Conservation (phyloP, 2,113 vertebrate species). For the Stegastes partitus region DNA sequence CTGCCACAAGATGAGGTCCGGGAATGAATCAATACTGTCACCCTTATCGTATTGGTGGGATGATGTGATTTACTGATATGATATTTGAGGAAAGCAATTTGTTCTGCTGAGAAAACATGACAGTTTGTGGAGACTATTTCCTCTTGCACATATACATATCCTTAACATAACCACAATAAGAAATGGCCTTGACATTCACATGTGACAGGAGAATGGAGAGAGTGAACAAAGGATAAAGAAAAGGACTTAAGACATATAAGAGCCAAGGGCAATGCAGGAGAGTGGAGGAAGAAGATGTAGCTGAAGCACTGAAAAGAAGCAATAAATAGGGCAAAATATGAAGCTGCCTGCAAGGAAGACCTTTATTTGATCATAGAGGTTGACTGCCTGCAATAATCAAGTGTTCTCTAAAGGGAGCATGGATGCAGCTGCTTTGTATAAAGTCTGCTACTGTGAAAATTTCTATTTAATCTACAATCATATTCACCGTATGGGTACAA, state of each 20-base stretch:
- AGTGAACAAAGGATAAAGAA: slow-evolving; percentile 18
- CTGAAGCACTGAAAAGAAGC: slow-evolving; percentile 7
- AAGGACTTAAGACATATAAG: background rate
- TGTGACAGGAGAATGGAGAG: background rate
- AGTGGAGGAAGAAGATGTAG: slow-evolving; percentile 1
- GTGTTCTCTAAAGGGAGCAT: slow-evolving; percentile 7
- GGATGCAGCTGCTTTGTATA: background rate
- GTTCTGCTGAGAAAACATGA: slow-evolving; percentile 40
- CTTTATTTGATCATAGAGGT: slow-evolving; percentile 28
- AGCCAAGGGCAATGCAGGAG: background rate
- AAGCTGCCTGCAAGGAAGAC: slow-evolving; percentile 5
- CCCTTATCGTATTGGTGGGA: slow-evolving; percentile 25
- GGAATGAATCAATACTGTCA: slow-evolving; percentile 40
- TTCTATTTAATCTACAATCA: background rate
- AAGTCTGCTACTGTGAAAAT: background rate
- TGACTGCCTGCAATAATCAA: slow-evolving; percentile 40
- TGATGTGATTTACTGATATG: slow-evolving; percentile 52
- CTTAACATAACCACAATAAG: slow-evolving; percentile 24
- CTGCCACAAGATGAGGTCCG: slow-evolving; percentile 12
- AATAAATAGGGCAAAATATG: slow-evolving; percentile 27
- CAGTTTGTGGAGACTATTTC: slow-evolving; percentile 39
- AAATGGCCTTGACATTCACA: slow-evolving; percentile 32
- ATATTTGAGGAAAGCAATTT: slow-evolving; percentile 45
- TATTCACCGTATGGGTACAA: background rate
- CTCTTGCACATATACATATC: slow-evolving; percentile 10